A percentile compares a stretch with the other conserved stretches of the same genome.
Conservation (phyloP, 1,140 invertebrate species). For the Lamellibrachia luymesi region DNA sequence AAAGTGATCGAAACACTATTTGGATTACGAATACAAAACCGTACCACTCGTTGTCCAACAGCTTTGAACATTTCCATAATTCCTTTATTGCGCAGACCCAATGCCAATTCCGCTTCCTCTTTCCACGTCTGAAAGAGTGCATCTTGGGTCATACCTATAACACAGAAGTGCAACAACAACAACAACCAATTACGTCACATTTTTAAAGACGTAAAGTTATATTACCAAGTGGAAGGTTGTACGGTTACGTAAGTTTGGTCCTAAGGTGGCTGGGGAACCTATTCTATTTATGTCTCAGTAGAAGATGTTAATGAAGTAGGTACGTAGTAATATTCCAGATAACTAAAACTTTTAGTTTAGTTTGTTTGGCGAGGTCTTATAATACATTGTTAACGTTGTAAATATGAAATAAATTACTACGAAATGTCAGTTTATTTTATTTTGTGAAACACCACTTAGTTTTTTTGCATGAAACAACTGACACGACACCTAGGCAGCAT, state of each 20-base stretch:
- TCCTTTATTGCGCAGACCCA: constrained; percentile 16
- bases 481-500: too few species aligned
- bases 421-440: too few species aligned
- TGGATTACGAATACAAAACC: background rate
- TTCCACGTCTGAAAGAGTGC: constrained; percentile 18
- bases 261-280: background rate
- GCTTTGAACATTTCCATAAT: constrained; percentile 23
- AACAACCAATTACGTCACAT: background rate
- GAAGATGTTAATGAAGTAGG: too few species aligned
- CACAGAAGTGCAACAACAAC: background rate
- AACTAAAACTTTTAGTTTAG: too few species aligned
- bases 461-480: background rate
- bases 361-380: too few species aligned
- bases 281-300: too few species aligned
- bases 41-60: constrained; percentile 23
- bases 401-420: too few species aligned
- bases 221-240: background rate
- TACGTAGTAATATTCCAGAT: too few species aligned
- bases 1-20: background rate
- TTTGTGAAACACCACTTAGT: too few species aligned
- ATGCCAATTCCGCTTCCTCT: constrained; percentile 13
- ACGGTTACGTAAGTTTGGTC: too few species aligned
- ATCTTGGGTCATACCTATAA: constrained; percentile 8
- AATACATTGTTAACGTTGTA: too few species aligned
- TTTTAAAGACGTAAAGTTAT: background rate